Conservation (phyloP, 2,113 vertebrate species). For the Tachysurus fulvidraco region DNA sequence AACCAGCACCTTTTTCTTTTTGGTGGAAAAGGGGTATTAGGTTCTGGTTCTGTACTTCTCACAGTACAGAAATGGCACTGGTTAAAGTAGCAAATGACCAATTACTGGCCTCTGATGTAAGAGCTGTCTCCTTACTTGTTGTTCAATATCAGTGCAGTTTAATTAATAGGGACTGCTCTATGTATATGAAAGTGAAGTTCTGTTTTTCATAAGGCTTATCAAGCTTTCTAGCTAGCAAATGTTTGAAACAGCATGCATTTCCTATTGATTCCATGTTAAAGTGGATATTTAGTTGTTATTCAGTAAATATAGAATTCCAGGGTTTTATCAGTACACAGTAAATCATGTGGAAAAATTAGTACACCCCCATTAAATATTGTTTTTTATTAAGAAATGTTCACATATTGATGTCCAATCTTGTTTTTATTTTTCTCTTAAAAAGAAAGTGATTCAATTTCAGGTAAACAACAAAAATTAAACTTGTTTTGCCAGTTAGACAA, state of each 20-base stretch:
- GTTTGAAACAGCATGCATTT: neutral
- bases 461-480: too few relatives aligned
- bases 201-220: neutral
- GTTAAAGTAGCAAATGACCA: neutral
- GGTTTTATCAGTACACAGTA: too few relatives aligned
- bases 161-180: neutral
- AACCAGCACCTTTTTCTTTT: too few relatives aligned
- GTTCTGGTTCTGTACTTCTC: neutral
- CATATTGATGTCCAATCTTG: too few relatives aligned
- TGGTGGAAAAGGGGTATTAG: too few relatives aligned
- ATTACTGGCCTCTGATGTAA: neutral
- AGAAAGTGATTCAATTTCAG: too few relatives aligned
- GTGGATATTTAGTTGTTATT: neutral
- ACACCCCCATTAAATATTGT: too few relatives aligned
- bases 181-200: neutral
- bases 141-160: neutral
- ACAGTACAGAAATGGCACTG: neutral
- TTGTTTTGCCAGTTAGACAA: too few relatives aligned
- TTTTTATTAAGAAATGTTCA: too few relatives aligned
- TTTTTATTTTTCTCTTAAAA: too few relatives aligned
- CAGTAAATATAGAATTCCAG: neutral
- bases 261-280: neutral
- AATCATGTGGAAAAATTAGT: too few relatives aligned
- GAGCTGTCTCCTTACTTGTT: neutral
- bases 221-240: neutral